phyloP scores from a whole-genome alignment of 1,140 invertebrate genomes.

The Drosophila azteca region DNA sequence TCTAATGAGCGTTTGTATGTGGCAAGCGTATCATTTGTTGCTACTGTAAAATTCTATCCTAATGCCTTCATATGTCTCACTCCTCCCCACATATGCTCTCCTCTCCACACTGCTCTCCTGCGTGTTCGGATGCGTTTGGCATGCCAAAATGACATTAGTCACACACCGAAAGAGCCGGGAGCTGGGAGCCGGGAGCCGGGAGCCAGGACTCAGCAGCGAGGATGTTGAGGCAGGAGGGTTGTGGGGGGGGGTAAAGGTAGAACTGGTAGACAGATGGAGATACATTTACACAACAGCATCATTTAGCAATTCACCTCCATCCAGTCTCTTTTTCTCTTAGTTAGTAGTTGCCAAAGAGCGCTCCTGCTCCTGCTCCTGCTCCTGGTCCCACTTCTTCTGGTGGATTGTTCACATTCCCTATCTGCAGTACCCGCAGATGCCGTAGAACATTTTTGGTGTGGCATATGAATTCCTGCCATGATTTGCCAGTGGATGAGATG shows the following conservation, averaged over 20 bases:
- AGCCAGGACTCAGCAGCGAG: too few species aligned
- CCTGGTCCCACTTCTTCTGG: background rate
- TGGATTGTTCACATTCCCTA: slow-evolving; percentile 16
- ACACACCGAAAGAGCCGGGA: slow-evolving; percentile 30
- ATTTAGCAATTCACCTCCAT: slow-evolving; percentile 7
- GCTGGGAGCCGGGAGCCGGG: too few species aligned
- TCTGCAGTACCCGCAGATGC: background rate
- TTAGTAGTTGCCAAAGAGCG: slow-evolving; percentile 1
- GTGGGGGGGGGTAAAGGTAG: background rate
- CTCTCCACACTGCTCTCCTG: slow-evolving; percentile 48
- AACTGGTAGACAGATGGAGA: slow-evolving; percentile 27
- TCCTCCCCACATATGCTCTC: slow-evolving; percentile 28
- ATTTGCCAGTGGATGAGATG: too few species aligned
- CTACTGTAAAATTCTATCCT: slow-evolving; percentile 45
- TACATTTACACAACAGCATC: slow-evolving; percentile 29
- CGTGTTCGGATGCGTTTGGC: slow-evolving; percentile 70
- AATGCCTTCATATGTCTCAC: slow-evolving; percentile 55
- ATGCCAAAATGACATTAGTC: slow-evolving; percentile 78
- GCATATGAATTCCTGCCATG: slow-evolving; percentile 56
- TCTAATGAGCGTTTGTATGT: slow-evolving; percentile 64
- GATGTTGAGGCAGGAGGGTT: too few species aligned
- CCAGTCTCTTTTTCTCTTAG: background rate
- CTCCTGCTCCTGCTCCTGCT: background rate
- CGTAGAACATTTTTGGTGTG: slow-evolving; percentile 54
- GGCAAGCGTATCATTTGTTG: slow-evolving; percentile 66